Evolutionary conservation across 2,113 vertebrate genomes (phyloP), one percentile per base, ranked within the genome.

Genomic region (Rhinolophus sinicus): DNA sequence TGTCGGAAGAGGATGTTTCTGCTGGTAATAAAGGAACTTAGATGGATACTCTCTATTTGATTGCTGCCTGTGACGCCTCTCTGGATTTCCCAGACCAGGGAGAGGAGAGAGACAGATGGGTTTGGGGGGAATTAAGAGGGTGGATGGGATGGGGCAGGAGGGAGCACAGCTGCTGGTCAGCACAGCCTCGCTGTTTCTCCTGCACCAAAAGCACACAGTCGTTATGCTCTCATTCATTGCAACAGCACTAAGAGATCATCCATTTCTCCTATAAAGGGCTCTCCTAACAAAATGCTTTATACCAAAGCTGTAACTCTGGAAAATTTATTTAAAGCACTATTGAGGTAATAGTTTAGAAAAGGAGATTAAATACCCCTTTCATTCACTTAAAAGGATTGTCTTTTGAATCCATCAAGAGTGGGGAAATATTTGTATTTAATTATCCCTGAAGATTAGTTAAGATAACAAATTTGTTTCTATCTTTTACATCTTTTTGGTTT

Each of bases 281-380:
- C 2, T 88, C n/a, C 30, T 75, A 50, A 88, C 24, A 33, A 47
- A 91, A 92, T 28, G 44, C 18, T 85, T 91, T 52, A 33, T 67
- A 35, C 4, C 35, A 67, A 58, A 47, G 9, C 21, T 85, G 8
- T 50, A 58, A 83, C 33, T 52, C 1, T n/a, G 5, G 70, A 33
- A 70, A 85, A 52, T 90, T 14, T 76, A 38, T 69, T 33, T 78
- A 78, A 78, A 85, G 19, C 19, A 62, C 14, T 60, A 22, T 18
- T 16, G 19, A 52, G 26, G 50, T n/a, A 90, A 62, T 78, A 78
- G 77, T 78, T 28, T 84, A 84, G n/a, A 24, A 52, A 47, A 90
- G 62, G 26, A 70, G 54, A 85, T 67, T 69, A 84, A 70, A 58
- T 70, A 28, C 38, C 28, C n/a, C 69, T 52, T 85, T 35, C 4